Evolutionary conservation across 2,888 invertebrate species (phyloP).

Genomic region (Chorisops tibialis): DNA sequence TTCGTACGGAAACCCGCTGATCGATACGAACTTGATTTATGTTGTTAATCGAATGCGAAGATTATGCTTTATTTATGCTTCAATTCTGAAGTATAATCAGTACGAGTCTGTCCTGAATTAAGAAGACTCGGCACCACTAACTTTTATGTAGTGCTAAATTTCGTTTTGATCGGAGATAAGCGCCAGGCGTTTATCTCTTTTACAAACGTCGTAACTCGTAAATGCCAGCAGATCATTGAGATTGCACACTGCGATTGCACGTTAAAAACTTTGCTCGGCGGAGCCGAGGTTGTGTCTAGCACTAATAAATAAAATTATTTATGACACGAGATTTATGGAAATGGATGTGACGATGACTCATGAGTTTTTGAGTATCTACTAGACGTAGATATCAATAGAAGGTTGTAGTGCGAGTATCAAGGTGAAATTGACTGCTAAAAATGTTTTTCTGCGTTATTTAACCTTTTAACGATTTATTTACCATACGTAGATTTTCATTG

Average conservation of each 20-base stretch:
- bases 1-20: too few species aligned
- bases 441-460: too few species aligned
- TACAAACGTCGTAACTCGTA: constrained; percentile 15
- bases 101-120: too few species aligned
- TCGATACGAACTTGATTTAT: too few species aligned
- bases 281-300: constrained; percentile 2
- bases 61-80: too few species aligned
- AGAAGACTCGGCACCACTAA: neutral
- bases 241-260: constrained; percentile 8
- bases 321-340: constrained; percentile 5
- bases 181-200: constrained; percentile 20
- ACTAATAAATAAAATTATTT: constrained; percentile 18
- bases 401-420: too few species aligned
- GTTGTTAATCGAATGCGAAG: too few species aligned
- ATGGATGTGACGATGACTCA: constrained; percentile 14
- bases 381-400: too few species aligned
- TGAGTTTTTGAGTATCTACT: neutral
- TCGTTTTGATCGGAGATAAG: constrained; percentile 18
- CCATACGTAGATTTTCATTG: too few species aligned
- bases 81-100: too few species aligned
- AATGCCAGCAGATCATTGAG: constrained; percentile 14
- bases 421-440: too few species aligned
- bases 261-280: neutral
- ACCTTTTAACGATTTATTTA: too few species aligned
- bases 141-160: constrained; percentile 15